Evolutionary conservation across 2,113 vertebrate genomes (phyloP).

Genomic region (Dinomys branickii): DNA sequence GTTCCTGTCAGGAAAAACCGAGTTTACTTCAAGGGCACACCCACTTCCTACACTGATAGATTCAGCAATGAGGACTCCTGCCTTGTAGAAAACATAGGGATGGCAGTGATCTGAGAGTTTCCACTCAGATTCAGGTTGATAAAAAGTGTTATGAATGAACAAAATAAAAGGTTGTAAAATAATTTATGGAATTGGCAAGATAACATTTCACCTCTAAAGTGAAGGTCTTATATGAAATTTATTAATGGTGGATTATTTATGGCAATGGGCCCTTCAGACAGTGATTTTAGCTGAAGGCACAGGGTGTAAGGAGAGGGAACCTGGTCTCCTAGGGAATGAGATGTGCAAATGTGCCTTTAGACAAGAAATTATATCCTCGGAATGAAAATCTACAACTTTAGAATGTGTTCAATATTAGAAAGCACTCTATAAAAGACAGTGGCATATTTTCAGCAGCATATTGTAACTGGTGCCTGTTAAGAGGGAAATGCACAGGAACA

Average conservation of each 20-base stretch:
- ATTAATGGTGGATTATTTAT: neutral
- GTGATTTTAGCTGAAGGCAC: neutral
- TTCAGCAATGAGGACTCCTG: neutral
- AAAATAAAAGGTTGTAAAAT: neutral
- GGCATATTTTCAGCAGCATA: neutral
- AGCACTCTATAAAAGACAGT: constrained; percentile 20
- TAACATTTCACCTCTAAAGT: neutral
- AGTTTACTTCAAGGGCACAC: neutral
- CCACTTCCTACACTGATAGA: neutral
- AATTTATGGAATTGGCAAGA: neutral
- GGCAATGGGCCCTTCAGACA: neutral
- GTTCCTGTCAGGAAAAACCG: neutral
- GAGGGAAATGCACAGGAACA: neutral
- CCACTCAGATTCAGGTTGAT: neutral
- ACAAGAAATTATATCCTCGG: neutral
- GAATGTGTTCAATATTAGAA: constrained; percentile 56
- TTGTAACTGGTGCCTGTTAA: constrained; percentile 7
- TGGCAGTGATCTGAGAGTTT: neutral
- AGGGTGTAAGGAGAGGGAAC: neutral
- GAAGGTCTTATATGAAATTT: neutral
- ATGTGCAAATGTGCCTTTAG: neutral
- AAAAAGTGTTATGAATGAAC: neutral
- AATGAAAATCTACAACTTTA: constrained; percentile 42
- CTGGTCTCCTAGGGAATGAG: neutral
- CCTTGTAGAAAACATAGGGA: neutral